Evolutionary conservation across 2,888 invertebrate genomes (phyloP).

Genomic region (Scaptomyza polygonia): DNA sequence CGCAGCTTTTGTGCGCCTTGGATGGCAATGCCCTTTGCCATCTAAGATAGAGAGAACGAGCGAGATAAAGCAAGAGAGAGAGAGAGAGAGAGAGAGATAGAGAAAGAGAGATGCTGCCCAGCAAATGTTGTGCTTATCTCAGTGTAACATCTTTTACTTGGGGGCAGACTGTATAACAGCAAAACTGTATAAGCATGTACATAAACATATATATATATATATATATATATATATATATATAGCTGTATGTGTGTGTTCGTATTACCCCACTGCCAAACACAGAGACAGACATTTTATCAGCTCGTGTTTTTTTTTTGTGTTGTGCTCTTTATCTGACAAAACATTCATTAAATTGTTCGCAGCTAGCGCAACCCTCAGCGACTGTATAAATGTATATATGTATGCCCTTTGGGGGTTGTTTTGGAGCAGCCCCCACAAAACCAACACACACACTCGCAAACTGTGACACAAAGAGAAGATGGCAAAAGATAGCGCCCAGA

Average conservation of each 20-base stretch:
- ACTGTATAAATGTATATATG: background rate
- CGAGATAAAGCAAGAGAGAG: background rate
- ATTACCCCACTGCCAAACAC: conserved; percentile 39
- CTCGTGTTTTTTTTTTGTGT: conserved; percentile 48
- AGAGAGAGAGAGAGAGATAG: conserved; percentile 2
- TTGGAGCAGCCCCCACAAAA: conserved; percentile 58
- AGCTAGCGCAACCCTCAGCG: conserved; percentile 36
- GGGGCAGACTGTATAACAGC: conserved; percentile 40
- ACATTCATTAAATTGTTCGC: conserved; percentile 78
- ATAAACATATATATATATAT: background rate
- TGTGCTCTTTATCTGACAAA: conserved; percentile 70
- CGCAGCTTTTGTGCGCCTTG: conserved; percentile 75
- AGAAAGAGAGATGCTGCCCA: conserved; percentile 34
- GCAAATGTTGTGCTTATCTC: conserved; percentile 69
- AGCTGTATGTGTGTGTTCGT: conserved; percentile 20
- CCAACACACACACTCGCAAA: conserved; percentile 22
- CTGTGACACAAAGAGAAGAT: conserved; percentile 61
- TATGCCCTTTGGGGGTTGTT: conserved; percentile 72
- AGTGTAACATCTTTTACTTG: conserved; percentile 76
- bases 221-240: conserved; percentile 22
- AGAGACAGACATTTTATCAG: conserved; percentile 56
- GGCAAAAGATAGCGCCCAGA: conserved; percentile 74
- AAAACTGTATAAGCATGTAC: conserved; percentile 25
- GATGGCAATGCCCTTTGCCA: conserved; percentile 82
- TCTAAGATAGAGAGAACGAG: conserved; percentile 71